Conservation (phyloP, 92 coral and sea anemone species). For the Bergia sp. region DNA sequence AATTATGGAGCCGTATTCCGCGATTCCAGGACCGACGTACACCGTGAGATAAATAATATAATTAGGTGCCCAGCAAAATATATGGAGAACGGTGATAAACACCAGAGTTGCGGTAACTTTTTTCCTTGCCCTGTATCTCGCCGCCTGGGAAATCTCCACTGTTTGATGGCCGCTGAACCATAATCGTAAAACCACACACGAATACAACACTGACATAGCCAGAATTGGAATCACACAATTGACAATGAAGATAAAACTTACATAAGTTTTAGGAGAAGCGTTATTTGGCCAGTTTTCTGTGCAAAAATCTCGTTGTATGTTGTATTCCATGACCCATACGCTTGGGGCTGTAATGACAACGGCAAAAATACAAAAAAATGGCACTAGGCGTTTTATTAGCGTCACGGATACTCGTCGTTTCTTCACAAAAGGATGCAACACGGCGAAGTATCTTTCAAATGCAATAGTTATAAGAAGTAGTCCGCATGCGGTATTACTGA, state of each 20-base stretch:
- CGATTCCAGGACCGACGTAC: conserved; percentile 52
- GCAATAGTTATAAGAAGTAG: conserved; percentile 74
- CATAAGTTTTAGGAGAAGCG: conserved; percentile 59
- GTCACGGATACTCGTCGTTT: conserved; percentile 57
- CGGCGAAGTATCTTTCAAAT: conserved; percentile 71
- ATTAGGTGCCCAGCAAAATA: conserved; percentile 75
- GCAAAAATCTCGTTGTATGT: conserved; percentile 57
- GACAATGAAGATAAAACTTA: conserved; percentile 64
- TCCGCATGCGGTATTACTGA: conserved; percentile 69
- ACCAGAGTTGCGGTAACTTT: conserved; percentile 70
- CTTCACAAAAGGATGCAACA: conserved; percentile 64
- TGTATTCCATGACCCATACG: conserved; percentile 60
- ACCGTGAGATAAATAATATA: conserved; percentile 66
- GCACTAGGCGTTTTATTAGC: conserved; percentile 57
- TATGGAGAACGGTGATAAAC: conserved; percentile 64
- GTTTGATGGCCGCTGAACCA: conserved; percentile 59
- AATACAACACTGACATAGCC: conserved; percentile 67
- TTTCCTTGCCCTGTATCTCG: conserved; percentile 71
- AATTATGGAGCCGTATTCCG: conserved; percentile 69
- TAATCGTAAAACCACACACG: conserved; percentile 56
- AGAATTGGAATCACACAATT: conserved; percentile 65
- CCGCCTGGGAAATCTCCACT: conserved; percentile 63
- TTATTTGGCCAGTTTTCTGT: conserved; percentile 67
- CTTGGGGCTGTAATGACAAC: conserved; percentile 66
- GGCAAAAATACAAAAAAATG: conserved; percentile 69